phyloP scores from a whole-genome alignment of 2,888 invertebrate genomes.

The Papilio demoleus region DNA sequence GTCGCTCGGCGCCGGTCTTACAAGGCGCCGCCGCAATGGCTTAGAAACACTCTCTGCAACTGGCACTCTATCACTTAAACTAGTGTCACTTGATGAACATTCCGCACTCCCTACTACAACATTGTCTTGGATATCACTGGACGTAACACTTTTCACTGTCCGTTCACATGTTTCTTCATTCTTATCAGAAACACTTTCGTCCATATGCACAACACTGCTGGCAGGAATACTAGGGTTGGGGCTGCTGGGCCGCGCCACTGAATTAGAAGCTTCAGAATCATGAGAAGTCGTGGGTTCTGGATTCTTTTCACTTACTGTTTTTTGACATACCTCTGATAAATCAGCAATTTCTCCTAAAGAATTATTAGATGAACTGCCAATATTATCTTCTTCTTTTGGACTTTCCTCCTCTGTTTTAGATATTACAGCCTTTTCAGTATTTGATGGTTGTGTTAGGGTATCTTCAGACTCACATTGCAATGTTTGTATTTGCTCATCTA shows the following conservation, averaged over 20 bases:
- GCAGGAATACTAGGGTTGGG: slow-evolving; percentile 56
- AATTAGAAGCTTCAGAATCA: slow-evolving; percentile 46
- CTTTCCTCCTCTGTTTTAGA: slow-evolving; percentile 55
- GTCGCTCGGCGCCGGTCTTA: slow-evolving; percentile 70
- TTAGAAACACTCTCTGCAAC: slow-evolving; percentile 58
- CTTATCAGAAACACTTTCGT: slow-evolving; percentile 57
- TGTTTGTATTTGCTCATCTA: slow-evolving; percentile 43
- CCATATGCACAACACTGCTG: slow-evolving; percentile 65
- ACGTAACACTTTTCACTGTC: slow-evolving; percentile 75
- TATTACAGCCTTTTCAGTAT: slow-evolving; percentile 51
- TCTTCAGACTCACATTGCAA: slow-evolving; percentile 37
- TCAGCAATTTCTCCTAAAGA: slow-evolving; percentile 47
- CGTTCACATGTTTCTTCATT: slow-evolving; percentile 66
- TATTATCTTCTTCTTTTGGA: slow-evolving; percentile 44
- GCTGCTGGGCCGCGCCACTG: slow-evolving; percentile 44
- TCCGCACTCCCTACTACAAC: slow-evolving; percentile 77
- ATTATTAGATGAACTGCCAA: slow-evolving; percentile 48
- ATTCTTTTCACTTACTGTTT: slow-evolving; percentile 46
- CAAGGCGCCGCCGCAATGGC: slow-evolving; percentile 69
- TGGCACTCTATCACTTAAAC: slow-evolving; percentile 65
- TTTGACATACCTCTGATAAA: slow-evolving; percentile 51
- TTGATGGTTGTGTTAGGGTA: slow-evolving; percentile 44
- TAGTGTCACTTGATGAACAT: slow-evolving; percentile 78
- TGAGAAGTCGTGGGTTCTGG: slow-evolving; percentile 43
- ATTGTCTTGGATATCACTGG: slow-evolving; percentile 75